Conservation (phyloP, 2,888 invertebrate species). For the Cataglyphis altisquamis region DNA sequence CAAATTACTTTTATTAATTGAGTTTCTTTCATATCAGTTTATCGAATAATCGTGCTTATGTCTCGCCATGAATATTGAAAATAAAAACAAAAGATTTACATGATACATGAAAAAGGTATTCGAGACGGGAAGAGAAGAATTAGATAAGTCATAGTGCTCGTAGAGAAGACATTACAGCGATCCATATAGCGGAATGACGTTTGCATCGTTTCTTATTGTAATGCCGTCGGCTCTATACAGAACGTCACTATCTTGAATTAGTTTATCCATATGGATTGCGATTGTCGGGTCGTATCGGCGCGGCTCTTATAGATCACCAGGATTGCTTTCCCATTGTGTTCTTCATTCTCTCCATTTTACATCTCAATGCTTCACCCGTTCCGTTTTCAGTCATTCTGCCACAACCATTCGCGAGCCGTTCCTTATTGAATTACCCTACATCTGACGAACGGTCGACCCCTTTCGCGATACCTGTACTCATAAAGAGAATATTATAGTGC, state of each 20-base stretch:
- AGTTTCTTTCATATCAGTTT: neutral
- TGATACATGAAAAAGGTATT: constrained; percentile 14
- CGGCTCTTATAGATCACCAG: constrained; percentile 73
- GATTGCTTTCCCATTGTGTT: constrained; percentile 77
- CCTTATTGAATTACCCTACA: constrained; percentile 69
- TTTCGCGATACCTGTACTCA: neutral
- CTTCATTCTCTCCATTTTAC: constrained; percentile 73
- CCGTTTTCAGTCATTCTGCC: constrained; percentile 56
- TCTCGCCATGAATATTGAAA: neutral
- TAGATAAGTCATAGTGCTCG: constrained; percentile 5
- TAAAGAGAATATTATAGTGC: neutral
- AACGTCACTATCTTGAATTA: constrained; percentile 78
- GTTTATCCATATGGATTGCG: constrained; percentile 83
- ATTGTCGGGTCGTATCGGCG: constrained; percentile 69
- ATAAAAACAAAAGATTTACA: constrained; percentile 12
- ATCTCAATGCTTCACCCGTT: constrained; percentile 73
- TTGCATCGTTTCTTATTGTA: constrained; percentile 68
- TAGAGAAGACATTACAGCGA: constrained; percentile 44
- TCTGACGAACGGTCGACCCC: constrained; percentile 42
- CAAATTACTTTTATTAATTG: neutral
- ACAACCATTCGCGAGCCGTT: constrained; percentile 50
- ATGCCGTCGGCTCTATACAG: constrained; percentile 58
- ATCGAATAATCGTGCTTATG: constrained; percentile 23
- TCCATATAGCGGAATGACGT: constrained; percentile 65
- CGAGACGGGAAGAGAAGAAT: neutral